These are phyloP conservation scores for Seira musarum DNA, from an alignment of 2,888 invertebrate species.

Conservation along the genomic window DNA sequence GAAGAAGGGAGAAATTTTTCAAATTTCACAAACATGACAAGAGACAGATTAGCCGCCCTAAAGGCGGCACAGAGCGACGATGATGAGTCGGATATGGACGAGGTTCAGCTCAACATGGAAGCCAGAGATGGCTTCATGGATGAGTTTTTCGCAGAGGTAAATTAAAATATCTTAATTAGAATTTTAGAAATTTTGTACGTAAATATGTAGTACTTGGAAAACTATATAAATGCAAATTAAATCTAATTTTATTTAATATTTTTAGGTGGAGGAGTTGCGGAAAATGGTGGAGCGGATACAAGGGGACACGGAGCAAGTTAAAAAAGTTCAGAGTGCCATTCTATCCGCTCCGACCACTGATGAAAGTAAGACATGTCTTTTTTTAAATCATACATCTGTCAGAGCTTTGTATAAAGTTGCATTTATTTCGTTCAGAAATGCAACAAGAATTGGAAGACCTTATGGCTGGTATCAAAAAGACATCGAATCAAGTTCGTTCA, in stretches of 20 bases:
- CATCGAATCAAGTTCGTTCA: slow-evolving; percentile 98
- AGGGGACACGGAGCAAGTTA: slow-evolving; percentile 59
- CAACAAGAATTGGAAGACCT: slow-evolving; percentile 99
- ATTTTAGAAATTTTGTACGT: too few species aligned
- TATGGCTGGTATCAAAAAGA: slow-evolving; percentile 99
- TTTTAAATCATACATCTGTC: too few species aligned
- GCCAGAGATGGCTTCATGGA: slow-evolving; percentile 97
- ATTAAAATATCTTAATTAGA: slow-evolving; percentile 66
- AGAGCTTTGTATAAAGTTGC: not conserved
- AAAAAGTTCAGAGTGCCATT: slow-evolving; percentile 63
- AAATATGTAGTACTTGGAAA: too few species aligned
- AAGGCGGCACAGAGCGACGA: slow-evolving; percentile 94
- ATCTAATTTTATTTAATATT: not conserved
- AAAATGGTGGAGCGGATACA: slow-evolving; percentile 62
- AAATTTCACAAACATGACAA: slow-evolving; percentile 50
- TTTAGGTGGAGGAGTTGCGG: slow-evolving; percentile 60
- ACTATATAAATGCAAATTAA: too few species aligned
- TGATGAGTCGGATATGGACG: slow-evolving; percentile 94
- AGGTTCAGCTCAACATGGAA: slow-evolving; percentile 95
- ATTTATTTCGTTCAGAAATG: slow-evolving; percentile 81
- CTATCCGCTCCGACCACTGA: slow-evolving; percentile 60
- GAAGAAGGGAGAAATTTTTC: slow-evolving; percentile 9
- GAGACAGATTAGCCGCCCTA: slow-evolving; percentile 62
- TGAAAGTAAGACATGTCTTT: slow-evolving; percentile 44
- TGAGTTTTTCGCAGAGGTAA: slow-evolving; percentile 98